Conservation (phyloP, 2,797 vertebrate genomes). For the Tachyglossus aculeatus region DNA sequence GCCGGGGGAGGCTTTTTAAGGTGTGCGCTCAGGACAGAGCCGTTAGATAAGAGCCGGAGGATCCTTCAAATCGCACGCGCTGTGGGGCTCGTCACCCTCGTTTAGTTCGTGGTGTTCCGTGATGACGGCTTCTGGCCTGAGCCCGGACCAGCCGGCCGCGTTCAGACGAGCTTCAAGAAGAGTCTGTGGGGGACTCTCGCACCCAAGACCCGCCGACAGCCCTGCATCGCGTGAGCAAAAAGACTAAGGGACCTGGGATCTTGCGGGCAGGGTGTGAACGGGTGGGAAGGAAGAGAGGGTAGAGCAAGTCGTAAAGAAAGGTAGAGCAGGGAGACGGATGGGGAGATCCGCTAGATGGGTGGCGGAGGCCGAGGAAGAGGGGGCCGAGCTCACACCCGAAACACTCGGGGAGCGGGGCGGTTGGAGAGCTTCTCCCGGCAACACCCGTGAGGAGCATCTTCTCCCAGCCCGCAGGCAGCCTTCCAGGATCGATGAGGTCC, state of each 20-base stretch:
- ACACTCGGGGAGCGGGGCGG: too few relatives aligned
- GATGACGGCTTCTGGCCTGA: constrained; percentile 67
- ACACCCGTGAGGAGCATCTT: too few relatives aligned
- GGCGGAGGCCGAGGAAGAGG: not conserved
- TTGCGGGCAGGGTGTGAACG: constrained; percentile 48
- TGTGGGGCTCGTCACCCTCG: constrained; percentile 1
- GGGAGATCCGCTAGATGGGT: not conserved
- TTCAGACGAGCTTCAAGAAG: constrained; percentile 27
- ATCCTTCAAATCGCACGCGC: constrained; percentile 55
- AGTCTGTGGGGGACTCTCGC: constrained; percentile 53
- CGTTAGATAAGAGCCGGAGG: constrained; percentile 45
- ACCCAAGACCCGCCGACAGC: constrained; percentile 47
- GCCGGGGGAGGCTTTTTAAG: constrained; percentile 39
- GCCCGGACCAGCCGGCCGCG: constrained; percentile 58
- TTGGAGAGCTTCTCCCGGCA: too few relatives aligned
- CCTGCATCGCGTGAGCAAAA: constrained; percentile 42
- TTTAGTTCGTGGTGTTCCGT: constrained; percentile 56
- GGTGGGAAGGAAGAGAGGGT: constrained; percentile 47
- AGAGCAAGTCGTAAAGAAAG: constrained; percentile 69
- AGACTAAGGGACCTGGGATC: constrained; percentile 33
- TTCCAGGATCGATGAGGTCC: too few relatives aligned
- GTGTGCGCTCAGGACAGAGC: constrained; percentile 55
- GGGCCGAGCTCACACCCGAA: too few relatives aligned
- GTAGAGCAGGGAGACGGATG: constrained; percentile 18
- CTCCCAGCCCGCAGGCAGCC: too few relatives aligned